phyloP scores from a whole-genome alignment of 1,140 invertebrate species.

The Ips nitidus region DNA sequence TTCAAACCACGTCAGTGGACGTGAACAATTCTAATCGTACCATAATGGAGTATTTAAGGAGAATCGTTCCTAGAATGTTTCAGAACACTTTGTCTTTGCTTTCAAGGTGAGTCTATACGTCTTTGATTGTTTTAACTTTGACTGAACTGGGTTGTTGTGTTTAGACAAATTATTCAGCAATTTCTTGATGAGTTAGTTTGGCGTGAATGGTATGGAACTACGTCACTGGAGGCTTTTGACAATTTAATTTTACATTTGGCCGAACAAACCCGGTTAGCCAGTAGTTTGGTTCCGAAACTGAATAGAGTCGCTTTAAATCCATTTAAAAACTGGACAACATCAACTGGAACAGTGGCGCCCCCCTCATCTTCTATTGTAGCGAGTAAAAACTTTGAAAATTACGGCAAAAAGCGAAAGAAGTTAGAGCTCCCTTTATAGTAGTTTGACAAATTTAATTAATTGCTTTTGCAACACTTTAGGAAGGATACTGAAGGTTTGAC shows the following conservation, averaged over 20 bases:
- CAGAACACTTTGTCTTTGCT: slow-evolving; percentile 83
- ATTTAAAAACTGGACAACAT: slow-evolving; percentile 69
- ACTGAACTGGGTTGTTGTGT: not conserved
- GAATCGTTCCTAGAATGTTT: slow-evolving; percentile 86
- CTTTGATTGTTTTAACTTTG: not conserved
- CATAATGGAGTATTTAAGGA: slow-evolving; percentile 84
- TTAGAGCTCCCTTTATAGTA: not conserved
- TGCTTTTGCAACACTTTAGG: slow-evolving; percentile 1
- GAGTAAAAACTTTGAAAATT: slow-evolving; percentile 1
- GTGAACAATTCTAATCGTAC: slow-evolving; percentile 67
- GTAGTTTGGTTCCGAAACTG: slow-evolving; percentile 53
- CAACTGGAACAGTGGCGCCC: not conserved
- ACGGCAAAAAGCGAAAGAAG: slow-evolving; percentile 27
- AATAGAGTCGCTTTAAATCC: slow-evolving; percentile 72
- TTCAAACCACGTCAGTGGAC: slow-evolving; percentile 67
- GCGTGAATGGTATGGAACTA: slow-evolving; percentile 71
- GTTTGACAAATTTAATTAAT: not conserved
- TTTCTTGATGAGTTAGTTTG: slow-evolving; percentile 80
- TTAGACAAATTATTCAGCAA: slow-evolving; percentile 51
- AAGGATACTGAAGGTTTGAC: slow-evolving; percentile 6
- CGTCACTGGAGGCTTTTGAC: slow-evolving; percentile 75
- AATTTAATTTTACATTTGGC: slow-evolving; percentile 77
- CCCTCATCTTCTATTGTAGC: slow-evolving; percentile 16
- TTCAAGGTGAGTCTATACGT: slow-evolving; percentile 65
- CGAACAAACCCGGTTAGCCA: slow-evolving; percentile 70